Evolutionary conservation across 2,888 invertebrate genomes (phyloP), one percentile per base, ranked within the genome.

Genomic region (Azorinus chamasolen): DNA sequence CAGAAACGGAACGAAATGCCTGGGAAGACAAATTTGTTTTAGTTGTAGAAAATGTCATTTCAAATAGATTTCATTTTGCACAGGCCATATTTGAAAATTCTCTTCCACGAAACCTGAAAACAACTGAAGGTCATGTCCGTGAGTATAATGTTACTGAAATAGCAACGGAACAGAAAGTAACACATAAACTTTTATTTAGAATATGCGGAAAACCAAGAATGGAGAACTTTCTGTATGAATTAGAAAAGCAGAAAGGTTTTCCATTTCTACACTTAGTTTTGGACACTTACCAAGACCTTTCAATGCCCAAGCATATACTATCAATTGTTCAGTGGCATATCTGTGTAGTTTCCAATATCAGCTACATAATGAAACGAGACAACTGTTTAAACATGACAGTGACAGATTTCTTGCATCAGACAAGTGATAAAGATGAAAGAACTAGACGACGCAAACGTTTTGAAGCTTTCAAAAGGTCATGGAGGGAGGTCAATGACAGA

Each of bases 251-350:
- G 18, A 45, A 22, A 16, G 20, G 50, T 18, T 71, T 58, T 43
- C 63, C 73, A 8, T 73, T 82, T 24, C 50, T 84, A 8, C n/a
- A 25, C 3, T 37, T 68, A 1, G 65, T 78, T 18, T 18, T 82
- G 12, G 18, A 53, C 4, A 46, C 50, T 14, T 22, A 71, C 62
- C 22, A 58, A 8, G 24, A 54, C 16, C 64, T 85, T 12, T 0
- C 22, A 12, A 32, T 81, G 2, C 77, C 75, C 53, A 50, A 70
- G 20, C 65, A 76, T 32, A 70, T 85, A 2, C 46, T 58, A 10
- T 39, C 57, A 8, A 71, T 85, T 14, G 25, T 85, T 3, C 78
- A 70, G n/a, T 85, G 85, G 85, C 83, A 85, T 41, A 25, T 79
- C 41, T 20, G 73, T 25, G 66, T 66, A 18, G 71, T 80, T 10